Percentiles rank a stretch among this genome's conserved stretches.
Conservation (phyloP, 2,113 vertebrate genomes). For the Progne subis region DNA sequence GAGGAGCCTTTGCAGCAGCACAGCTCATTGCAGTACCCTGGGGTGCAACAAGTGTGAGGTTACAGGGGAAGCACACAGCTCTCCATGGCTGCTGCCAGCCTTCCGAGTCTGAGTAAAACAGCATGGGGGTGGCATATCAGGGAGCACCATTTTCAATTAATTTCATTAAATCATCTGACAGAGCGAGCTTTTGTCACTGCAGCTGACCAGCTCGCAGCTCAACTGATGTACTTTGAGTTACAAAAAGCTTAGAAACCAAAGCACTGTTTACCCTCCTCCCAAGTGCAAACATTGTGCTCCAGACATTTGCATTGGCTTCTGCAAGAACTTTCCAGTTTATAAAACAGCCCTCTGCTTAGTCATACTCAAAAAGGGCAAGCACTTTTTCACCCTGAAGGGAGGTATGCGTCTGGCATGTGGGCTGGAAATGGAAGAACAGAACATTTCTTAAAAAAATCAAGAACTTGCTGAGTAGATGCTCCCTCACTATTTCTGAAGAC, state of each 20-base stretch:
- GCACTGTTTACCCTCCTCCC: not conserved
- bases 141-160: not conserved
- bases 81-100: not conserved
- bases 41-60: not conserved
- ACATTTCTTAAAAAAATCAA: not conserved
- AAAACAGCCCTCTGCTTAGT: conserved; percentile 21
- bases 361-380: not conserved
- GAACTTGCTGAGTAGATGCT: not conserved
- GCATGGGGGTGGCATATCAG: not conserved
- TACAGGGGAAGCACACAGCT: not conserved
- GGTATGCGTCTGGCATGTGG: not conserved
- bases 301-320: not conserved
- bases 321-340: conserved; percentile 4
- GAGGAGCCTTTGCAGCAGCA: not conserved
- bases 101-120: not conserved
- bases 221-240: not conserved
- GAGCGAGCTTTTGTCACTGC: not conserved
- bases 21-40: not conserved
- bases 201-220: not conserved
- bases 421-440: not conserved
- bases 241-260: not conserved
- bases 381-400: conserved; percentile 30
- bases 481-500: not conserved
- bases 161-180: not conserved
- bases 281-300: not conserved